Evolutionary conservation across 1,140 invertebrate genomes (phyloP), one percentile per base, ranked within the genome.

Genomic region (Zaprionus inermis): DNA sequence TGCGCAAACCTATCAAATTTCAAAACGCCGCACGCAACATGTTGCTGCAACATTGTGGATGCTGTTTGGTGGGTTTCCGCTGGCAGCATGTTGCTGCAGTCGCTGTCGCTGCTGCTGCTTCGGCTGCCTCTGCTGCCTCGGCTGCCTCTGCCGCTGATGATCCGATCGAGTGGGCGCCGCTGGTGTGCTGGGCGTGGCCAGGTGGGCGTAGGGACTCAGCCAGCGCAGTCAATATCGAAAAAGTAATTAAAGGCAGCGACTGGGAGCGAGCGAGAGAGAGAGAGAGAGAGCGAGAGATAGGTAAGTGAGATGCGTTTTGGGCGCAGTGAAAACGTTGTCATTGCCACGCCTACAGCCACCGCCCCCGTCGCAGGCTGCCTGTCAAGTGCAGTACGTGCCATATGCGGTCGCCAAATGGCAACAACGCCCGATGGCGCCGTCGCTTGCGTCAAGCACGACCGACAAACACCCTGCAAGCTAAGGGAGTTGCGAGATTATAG

Each of bases 301-400:
- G 38, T 52, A 58, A 77, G 44, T 20, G 16, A 22, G 44, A 20
- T 18, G 44, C 54, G 46, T 44, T 71, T 73, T n/a, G 59, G 69
- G 44, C 64, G 78, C 77, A 79, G 52, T 70, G 41, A 44, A 67
- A 58, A 61, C 58, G 68, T 64, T 69, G 64, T 36, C 20, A 49
- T 11, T 60, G 76, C 80, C 80, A 82, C 80, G 80, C 80, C 74
- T 56, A 36, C 36, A 18, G 9, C 20, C 60, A 10, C 20, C 32
- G 46, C 41, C 41, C n/a, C 18, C 7, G 30, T 16, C 11, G 30
- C 5, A 36, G 1, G 4, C 44, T 22, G 38, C 36, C 81, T 88
- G 83, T 89, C 83, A 88, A 89, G 77, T 88, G 83, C 83, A 88
- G 60, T 82, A 81, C 79, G 82, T 83, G 80, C 68, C 76, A 74